Percentiles rank a stretch among this genome's conserved stretches.
These are phyloP conservation scores for Diorhabda sublineata DNA, from an alignment of 1,140 invertebrate genomes.

Conservation along the genomic window DNA sequence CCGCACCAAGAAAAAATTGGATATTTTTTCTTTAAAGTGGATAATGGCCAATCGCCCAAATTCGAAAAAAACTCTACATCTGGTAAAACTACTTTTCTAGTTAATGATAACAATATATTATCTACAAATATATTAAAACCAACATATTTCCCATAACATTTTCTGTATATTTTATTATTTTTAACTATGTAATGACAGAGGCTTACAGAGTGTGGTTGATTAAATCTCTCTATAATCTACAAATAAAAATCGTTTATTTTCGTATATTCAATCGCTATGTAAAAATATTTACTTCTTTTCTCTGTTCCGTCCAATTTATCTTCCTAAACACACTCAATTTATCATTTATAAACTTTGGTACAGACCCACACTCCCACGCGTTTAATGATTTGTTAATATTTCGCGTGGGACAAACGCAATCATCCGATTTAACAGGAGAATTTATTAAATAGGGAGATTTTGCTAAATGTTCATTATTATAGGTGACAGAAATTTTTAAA, in stretches of 20 bases:
- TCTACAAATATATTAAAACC: slow-evolving; percentile 96
- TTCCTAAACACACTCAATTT: slow-evolving; percentile 69
- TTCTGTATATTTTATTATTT: slow-evolving; percentile 78
- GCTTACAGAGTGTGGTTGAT: slow-evolving; percentile 73
- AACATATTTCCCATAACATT: slow-evolving; percentile 91
- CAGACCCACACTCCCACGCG: slow-evolving; percentile 61
- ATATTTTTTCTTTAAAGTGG: slow-evolving; percentile 53
- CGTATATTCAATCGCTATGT: slow-evolving; percentile 4
- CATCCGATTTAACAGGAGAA: slow-evolving; percentile 74
- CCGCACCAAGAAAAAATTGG: slow-evolving; percentile 98
- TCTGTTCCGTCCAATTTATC: slow-evolving; percentile 68
- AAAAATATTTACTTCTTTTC: slow-evolving; percentile 53
- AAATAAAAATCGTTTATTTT: slow-evolving; percentile 6
- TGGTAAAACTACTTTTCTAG: slow-evolving; percentile 78
- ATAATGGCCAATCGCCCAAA: slow-evolving; percentile 92
- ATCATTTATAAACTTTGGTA: slow-evolving; percentile 66
- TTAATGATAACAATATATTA: slow-evolving; percentile 76
- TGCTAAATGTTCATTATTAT: slow-evolving; percentile 62
- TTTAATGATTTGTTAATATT: slow-evolving; percentile 64
- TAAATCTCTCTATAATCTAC: slow-evolving; percentile 43
- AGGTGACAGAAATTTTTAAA: slow-evolving; percentile 66
- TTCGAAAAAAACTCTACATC: slow-evolving; percentile 91
- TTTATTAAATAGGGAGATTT: slow-evolving; percentile 62
- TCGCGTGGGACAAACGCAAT: slow-evolving; percentile 76
- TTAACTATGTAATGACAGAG: slow-evolving; percentile 89